Base-by-base conservation (phyloP, 2,797 vertebrate species). In the Manis crassicaudata region DNA sequence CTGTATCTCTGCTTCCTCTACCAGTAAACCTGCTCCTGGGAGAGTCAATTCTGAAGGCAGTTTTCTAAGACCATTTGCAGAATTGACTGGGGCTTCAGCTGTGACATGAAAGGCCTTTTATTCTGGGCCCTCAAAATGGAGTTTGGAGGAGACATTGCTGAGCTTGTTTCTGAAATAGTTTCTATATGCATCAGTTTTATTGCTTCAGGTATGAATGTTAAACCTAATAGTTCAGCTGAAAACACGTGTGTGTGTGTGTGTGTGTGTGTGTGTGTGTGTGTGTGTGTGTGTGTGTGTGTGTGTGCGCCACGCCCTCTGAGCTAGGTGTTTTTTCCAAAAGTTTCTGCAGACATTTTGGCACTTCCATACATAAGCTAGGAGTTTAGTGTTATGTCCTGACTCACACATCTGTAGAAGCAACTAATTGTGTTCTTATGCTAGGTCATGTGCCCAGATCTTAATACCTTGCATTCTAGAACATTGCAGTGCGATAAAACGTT, bases 81-180 rank as follows among this genome's bases (percentile, higher is more conserved):
- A 98, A 98, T 97, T 98, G 98, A 98, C 98, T 80, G 0, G 96
- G 96, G 84, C 92, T 98, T 97, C 92, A 96, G 93, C 96, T 98
- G 91, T 88, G 97, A 98, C 97, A 98, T 98, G 98, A 98, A 98
- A 98, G 98, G 97, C 98, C 98, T 98, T 98, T 98, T 98, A 98
- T 98, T 98, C 98, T 97, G 97, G 97, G 97, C 98, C 98, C 97
- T 98, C 97, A 98, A 97, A 86, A 98, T 43, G 86, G 88, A 96
- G 92, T 97, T 97, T 98, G 97, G 96, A 98, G 97, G 95, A 98
- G 97, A 98, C 97, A 97, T 98, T 97, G 96, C 96, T 98, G 97
- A 98, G 98, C 97, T 98, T 98, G 95, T 98, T 98, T 98, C 96
- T 98, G 97, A 98, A 98, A 98, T 97, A 98, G 97, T 97, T 95